Base-by-base conservation (phyloP, 2,888 invertebrate genomes). In the Crossocerus cetratus region DNA sequence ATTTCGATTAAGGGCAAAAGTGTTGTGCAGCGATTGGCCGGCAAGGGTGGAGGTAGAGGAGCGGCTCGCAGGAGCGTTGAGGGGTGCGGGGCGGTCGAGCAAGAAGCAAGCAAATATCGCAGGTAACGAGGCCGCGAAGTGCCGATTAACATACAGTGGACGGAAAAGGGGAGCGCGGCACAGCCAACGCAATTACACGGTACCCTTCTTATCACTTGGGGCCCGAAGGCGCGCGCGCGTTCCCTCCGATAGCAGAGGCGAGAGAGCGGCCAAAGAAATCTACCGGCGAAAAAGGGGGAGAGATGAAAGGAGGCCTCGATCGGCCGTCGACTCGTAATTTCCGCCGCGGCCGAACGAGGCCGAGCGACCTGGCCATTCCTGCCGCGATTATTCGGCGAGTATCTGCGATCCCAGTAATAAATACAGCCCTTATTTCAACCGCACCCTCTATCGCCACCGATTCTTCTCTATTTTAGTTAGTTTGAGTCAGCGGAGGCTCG, bases 81-180 rank as follows among this genome's bases (percentile, higher is more conserved):
- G 23, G 23, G 23, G 8, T 32, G 32, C 5, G 32, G 32, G 8
- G 8, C 32, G 3, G 32, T 49, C 16, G 49, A 49, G 49, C 49
- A 49, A 49, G 49, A 49, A 49, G 49, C 49, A 16, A 14, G 49
- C 3, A 16, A 49, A 49, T 49, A 49, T 49, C 49, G 49, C 4
- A 11, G 49, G 49, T 49, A 49, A 49, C 49, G 49, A 49, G 49
- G n/a, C 49, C 49, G 49, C 49, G n/a, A 49, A 49, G n/a, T 49
- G 49, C 49, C 49, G 49, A 49, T 49, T 49, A 49, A 49, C 49
- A 49, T 49, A 49, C 49, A 49, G n/a, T 13, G 49, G 16, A 16
- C 8, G 49, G 49, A 49, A 49, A 16, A 49, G 16, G 49, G 16
- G 13, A 49, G n/a, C 49, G 49, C 49, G 3, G 32, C 32, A 11